These are phyloP conservation scores for Tor tambroides DNA, from an alignment of 2,113 vertebrate species.

Conservation along the genomic window DNA sequence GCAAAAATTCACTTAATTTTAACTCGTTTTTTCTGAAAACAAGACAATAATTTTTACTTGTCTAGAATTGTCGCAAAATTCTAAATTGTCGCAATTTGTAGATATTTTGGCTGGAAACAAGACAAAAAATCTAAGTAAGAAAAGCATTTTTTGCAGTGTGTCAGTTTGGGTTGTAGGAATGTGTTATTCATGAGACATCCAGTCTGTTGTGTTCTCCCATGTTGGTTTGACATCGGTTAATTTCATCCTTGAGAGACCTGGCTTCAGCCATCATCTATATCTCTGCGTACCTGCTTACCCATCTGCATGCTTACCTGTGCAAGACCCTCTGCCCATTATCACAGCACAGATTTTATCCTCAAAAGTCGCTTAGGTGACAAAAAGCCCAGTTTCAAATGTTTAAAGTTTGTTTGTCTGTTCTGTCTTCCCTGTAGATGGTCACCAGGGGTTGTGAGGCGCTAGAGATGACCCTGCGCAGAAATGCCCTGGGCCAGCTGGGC, in stretches of 20 bases:
- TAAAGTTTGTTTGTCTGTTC: not conserved
- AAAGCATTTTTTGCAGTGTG: no score
- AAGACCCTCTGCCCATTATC: not conserved
- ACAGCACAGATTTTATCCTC: not conserved
- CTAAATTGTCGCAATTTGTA: no score
- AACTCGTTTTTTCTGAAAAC: no score
- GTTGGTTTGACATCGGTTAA: slow-evolving; percentile 17
- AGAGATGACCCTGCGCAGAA: slow-evolving; percentile 85
- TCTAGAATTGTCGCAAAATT: no score
- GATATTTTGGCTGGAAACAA: no score
- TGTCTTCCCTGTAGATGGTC: slow-evolving; percentile 73
- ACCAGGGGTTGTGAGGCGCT: slow-evolving; percentile 84
- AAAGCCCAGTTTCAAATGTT: not conserved
- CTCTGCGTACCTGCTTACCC: not conserved
- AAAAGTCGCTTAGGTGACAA: not conserved
- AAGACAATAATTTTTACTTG: no score
- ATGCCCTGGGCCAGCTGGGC: slow-evolving; percentile 84
- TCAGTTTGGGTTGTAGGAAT: no score
- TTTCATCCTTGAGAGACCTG: slow-evolving; percentile 22
- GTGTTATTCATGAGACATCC: slow-evolving; percentile 8
- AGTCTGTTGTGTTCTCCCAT: not conserved
- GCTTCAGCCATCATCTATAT: not conserved
- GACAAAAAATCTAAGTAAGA: no score
- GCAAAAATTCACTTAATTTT: no score
- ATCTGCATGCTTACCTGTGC: slow-evolving; percentile 24